Evolutionary conservation across 2,888 invertebrate species (phyloP).

Genomic region (Lymantria monacha): DNA sequence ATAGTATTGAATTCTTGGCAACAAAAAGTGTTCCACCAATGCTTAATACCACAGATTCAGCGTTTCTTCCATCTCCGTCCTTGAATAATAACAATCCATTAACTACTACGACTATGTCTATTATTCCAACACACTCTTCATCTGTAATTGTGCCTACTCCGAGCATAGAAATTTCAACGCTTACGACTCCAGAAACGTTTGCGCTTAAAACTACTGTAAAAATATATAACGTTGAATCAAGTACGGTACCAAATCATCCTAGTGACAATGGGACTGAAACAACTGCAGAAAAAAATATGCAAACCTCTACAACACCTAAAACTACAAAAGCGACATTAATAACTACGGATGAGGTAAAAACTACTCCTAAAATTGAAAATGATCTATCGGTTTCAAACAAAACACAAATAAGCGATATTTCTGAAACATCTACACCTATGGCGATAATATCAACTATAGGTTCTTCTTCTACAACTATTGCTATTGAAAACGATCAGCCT

Average conservation of each 20-base stretch:
- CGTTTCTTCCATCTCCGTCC: not conserved
- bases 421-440: conserved; percentile 1
- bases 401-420: conserved; percentile 3
- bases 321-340: not conserved
- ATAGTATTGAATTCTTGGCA: not conserved
- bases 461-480: not conserved
- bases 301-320: not conserved
- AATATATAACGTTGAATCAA: not conserved
- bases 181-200: not conserved
- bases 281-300: not conserved
- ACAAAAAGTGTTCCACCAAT: not conserved
- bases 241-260: not conserved
- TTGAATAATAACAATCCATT: not conserved
- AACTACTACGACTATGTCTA: not conserved
- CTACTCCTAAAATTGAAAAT: not conserved
- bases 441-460: not conserved
- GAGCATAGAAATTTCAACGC: not conserved
- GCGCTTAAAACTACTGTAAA: not conserved
- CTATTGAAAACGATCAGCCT: not conserved
- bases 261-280: not conserved
- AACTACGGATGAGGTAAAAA: not conserved
- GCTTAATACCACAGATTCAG: not conserved
- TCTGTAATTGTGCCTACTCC: not conserved
- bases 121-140: not conserved
- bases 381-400: not conserved